Evolutionary conservation across 2,113 vertebrate species (phyloP), one percentile per base, ranked within the genome.

Genomic region (Myrmecophaga tridactyla): DNA sequence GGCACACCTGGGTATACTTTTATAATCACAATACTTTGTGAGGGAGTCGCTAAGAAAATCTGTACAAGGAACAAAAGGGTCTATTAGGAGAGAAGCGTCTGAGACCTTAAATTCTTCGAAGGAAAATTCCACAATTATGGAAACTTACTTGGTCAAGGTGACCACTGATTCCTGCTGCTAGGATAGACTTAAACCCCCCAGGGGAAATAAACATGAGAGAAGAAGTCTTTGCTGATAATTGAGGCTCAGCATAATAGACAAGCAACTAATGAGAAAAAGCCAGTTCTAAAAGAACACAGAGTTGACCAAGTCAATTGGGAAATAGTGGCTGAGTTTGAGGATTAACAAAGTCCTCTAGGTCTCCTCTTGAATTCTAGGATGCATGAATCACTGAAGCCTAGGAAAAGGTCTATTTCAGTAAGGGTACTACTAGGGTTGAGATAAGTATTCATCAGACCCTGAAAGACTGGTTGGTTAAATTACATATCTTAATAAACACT

Each of bases 101-200:
- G 5, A 86, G 27, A 87, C 8, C 12, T 53, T n/a, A 39, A 9
- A 89, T 20, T 60, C 8, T 77, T 93, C 70, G 58, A 18, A 12
- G 36, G n/a, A 41, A 85, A n/a, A 87, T n/a, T 92, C 25, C 25
- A 34, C 36, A 91, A 73, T 39, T 85, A 39, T 17, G 46, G 48
- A 86, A 56, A 80, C 80, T 53, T 69, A 82, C 7, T 75, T 77
- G 62, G 41, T 70, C 4, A 62, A 82, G 3, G 3, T 86, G 9
- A 31, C 43, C 9, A 83, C 48, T 92, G 58, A 63, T 51, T 75
- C 84, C 18, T 94, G 11, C n/a, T 85, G 51, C 14, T 20, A 62
- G 1, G 11, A 63, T 67, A 83, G 10, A 76, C 11, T 89, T 27
- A 84, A 89, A 80, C 78, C 80, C 7, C 39, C 88, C 18, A 81